Percentiles rank a stretch among this genome's conserved stretches.
Conservation (phyloP, 2,797 vertebrate genomes). For the Triplophysa bombifrons region DNA sequence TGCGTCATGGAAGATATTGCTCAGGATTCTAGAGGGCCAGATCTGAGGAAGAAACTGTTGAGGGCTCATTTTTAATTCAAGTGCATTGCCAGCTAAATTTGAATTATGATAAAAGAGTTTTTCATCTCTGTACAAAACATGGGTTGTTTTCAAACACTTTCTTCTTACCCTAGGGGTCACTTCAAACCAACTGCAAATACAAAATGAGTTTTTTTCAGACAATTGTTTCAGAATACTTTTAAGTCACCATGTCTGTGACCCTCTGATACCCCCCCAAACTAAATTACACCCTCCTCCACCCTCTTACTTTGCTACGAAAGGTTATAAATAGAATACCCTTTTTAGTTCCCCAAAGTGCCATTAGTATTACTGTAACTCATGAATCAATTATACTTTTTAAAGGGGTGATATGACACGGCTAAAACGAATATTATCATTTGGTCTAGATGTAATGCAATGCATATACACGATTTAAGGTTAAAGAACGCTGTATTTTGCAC, state of each 20-base stretch:
- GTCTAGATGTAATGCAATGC: too few species aligned
- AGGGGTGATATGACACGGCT: too few species aligned
- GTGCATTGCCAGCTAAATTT: slow-evolving; percentile 23
- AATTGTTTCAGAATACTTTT: neutral
- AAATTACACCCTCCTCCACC: slow-evolving; percentile 4
- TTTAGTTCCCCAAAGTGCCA: too few species aligned
- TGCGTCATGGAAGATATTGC: slow-evolving; percentile 7
- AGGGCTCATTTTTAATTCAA: slow-evolving; percentile 31
- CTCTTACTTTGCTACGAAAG: neutral
- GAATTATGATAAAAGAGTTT: slow-evolving; percentile 41
- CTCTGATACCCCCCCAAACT: slow-evolving; percentile 1
- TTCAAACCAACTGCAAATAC: neutral
- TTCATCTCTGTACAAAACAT: neutral
- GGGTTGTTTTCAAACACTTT: slow-evolving; percentile 12
- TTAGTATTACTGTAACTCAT: too few species aligned
- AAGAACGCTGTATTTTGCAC: too few species aligned
- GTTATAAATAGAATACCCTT: too few species aligned
- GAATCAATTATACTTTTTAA: too few species aligned
- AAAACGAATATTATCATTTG: too few species aligned
- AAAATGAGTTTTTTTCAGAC: neutral
- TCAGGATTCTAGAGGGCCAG: slow-evolving; percentile 4
- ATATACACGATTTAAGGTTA: too few species aligned
- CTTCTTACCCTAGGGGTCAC: neutral
- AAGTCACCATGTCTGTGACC: slow-evolving; percentile 9
- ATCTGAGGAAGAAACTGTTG: slow-evolving; percentile 33